Percentiles rank a stretch among this genome's conserved stretches.
phyloP scores from a whole-genome alignment of 2,888 invertebrate species.

The Metellina segmentata region DNA sequence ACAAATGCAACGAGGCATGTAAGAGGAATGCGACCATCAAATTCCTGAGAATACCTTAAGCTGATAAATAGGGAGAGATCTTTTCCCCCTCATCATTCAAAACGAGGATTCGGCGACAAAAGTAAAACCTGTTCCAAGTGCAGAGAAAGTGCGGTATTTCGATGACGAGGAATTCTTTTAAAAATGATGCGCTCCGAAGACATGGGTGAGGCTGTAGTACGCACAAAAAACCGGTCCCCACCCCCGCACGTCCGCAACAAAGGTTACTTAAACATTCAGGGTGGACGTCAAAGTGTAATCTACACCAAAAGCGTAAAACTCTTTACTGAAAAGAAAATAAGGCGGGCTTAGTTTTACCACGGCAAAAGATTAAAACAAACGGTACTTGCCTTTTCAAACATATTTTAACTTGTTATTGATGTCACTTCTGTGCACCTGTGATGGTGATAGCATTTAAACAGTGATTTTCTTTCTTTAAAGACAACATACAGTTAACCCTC shows the following conservation, averaged over 20 bases:
- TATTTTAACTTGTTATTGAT: too few species aligned
- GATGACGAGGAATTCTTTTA: background rate
- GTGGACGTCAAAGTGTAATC: background rate
- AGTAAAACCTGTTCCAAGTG: background rate
- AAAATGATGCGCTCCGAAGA: background rate
- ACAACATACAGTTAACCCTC: too few species aligned
- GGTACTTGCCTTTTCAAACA: too few species aligned
- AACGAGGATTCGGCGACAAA: background rate
- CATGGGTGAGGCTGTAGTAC: background rate
- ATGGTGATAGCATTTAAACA: too few species aligned
- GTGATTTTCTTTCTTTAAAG: too few species aligned
- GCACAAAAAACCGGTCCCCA: conserved; percentile 32
- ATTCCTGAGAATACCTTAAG: conserved; percentile 12
- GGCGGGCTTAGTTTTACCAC: too few species aligned
- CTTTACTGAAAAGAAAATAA: too few species aligned
- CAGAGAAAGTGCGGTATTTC: background rate
- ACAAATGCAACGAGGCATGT: conserved; percentile 23
- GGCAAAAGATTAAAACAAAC: too few species aligned
- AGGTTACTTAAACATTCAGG: conserved; percentile 26
- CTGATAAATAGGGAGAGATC: background rate
- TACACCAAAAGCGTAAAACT: background rate
- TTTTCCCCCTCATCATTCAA: background rate
- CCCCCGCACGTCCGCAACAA: conserved; percentile 18
- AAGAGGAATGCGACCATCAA: conserved; percentile 1
- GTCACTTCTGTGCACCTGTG: too few species aligned